Evolutionary conservation across 64 coral and sea anemone species (phyloP), one percentile per base, ranked within the genome.

Genomic region (Dendronephthya gigantea): DNA sequence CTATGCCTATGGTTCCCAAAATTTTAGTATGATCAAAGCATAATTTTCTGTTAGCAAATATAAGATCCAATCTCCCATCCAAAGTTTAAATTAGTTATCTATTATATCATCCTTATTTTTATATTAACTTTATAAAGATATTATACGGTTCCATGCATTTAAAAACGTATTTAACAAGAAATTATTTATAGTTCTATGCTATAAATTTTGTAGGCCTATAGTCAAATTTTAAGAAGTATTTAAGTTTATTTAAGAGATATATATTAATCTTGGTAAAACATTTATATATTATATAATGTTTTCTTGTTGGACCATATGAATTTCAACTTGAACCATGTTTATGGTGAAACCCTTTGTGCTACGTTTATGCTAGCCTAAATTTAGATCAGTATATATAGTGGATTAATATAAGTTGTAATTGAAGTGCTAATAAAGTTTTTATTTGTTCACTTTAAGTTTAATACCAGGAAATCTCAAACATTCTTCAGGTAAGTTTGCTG

Each of bases 381-480:
- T 4, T 45, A 11, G n/a, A n/a, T n/a, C n/a, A n/a, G 11, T 74
- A 74, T 74, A 28, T 74, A 30, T 74, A 74, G 1, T 12, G 1
- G 13, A 52, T 74, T 74, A 19, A 74, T 74, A 28, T 30, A 12
- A 0, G n/a, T 25, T 66, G 14, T 66, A 66, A n/a, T 30, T 28
- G 36, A 79, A 79, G 29, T 79, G 72, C 72, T 79, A 79, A 79
- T 79, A 79, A 79, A 79, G 36, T 62, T 79, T 0, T 79, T 79
- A 19, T 79, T 34, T 79, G 31, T 79, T 79, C 72, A 79, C 72
- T 79, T 79, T n/a, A n/a, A n/a, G n/a, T n/a, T n/a, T 79, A 79
- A 34, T 36, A 79, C 32, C 72, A 79, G 72, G 72, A 19, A 62
- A 62, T 27, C 19, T 62, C 55, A 23, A 35, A 2, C 29, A 33